A percentile compares a stretch with the other conserved stretches of the same genome.
These are phyloP conservation scores for Tetramorium parvispinum DNA, from an alignment of 1,140 invertebrate genomes.

Conservation along the genomic window DNA sequence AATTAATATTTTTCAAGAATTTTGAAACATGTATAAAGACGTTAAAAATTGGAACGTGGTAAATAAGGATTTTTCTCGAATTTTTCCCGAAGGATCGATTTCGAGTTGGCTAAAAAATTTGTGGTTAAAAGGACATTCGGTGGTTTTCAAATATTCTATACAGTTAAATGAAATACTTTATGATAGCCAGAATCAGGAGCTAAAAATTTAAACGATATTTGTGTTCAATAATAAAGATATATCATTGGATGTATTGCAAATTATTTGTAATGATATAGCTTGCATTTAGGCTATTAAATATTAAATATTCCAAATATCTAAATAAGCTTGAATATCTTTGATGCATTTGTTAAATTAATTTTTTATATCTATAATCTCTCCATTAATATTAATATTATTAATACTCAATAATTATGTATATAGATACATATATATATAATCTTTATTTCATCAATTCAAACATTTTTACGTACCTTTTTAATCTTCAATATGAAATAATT, in stretches of 20 bases:
- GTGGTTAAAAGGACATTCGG: not conserved
- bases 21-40: not conserved
- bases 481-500: not conserved
- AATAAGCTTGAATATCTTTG: not conserved
- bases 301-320: constrained; percentile 24
- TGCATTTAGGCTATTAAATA: constrained; percentile 4
- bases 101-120: not conserved
- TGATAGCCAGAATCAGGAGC: not conserved
- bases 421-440: constrained; percentile 2
- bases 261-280: constrained; percentile 13
- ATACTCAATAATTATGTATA: constrained; percentile 19
- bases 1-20: not conserved
- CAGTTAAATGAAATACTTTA: not conserved
- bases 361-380: not conserved
- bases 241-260: constrained; percentile 31
- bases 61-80: not conserved
- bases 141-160: constrained; percentile 1
- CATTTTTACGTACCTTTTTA: not conserved
- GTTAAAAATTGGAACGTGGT: not conserved
- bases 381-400: not conserved
- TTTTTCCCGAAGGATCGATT: not conserved
- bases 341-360: constrained; percentile 5
- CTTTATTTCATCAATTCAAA: not conserved
- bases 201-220: constrained; percentile 4
- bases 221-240: constrained; percentile 20